Conservation (phyloP, 2,113 vertebrate species). For the Physeter macrocephalus region DNA sequence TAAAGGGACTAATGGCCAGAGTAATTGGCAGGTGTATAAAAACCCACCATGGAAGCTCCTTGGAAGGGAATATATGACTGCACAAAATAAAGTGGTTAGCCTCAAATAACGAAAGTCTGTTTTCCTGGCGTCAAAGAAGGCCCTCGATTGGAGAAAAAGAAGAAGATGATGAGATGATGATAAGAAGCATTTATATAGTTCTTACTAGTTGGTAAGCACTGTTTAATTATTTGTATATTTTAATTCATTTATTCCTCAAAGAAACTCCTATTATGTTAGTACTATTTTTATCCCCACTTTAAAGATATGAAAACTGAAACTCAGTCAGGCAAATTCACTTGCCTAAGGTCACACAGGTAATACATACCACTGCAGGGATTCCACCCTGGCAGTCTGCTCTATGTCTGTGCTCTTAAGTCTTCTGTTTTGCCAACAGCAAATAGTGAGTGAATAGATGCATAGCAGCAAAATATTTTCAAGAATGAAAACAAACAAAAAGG, state of each 20-base stretch:
- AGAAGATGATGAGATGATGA: background rate
- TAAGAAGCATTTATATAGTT: background rate
- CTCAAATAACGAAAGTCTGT: background rate
- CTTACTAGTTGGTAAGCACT: background rate
- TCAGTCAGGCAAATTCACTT: background rate
- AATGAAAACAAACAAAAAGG: background rate
- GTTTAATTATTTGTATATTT: background rate
- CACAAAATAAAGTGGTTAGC: background rate
- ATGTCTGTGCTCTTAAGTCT: background rate
- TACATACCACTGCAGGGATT: background rate
- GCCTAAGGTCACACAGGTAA: background rate
- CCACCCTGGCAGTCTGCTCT: background rate
- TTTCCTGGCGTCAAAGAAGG: background rate
- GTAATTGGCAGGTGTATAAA: background rate
- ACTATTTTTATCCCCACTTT: background rate
- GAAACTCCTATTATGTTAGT: background rate
- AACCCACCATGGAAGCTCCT: background rate
- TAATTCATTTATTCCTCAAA: background rate
- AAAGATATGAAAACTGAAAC: background rate
- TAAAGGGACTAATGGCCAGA: background rate
- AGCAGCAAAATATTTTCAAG: background rate
- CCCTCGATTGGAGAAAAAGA: background rate
- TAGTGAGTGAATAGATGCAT: background rate
- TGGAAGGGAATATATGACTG: background rate
- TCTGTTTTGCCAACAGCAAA: background rate